A percentile compares a stretch with the other conserved stretches of the same genome.
Conservation (phyloP, 2,113 vertebrate genomes). For the Strix uralensis region DNA sequence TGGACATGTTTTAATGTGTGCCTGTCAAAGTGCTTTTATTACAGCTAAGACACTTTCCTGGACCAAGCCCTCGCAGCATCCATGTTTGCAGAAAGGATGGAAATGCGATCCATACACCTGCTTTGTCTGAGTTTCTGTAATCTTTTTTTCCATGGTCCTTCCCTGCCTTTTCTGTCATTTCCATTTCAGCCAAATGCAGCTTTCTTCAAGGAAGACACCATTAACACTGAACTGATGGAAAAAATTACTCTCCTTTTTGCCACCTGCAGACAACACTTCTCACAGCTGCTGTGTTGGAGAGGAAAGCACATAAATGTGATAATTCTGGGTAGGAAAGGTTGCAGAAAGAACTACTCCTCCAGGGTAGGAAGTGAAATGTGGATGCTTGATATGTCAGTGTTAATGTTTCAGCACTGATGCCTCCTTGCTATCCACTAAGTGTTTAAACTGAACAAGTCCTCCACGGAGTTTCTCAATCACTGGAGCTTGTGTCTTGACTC, state of each 20-base stretch:
- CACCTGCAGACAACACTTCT: not conserved
- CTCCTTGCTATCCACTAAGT: not conserved
- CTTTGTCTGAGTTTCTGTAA: not conserved
- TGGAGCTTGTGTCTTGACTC: not conserved
- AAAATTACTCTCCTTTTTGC: not conserved
- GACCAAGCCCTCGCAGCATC: not conserved
- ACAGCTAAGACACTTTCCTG: not conserved
- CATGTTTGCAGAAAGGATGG: not conserved
- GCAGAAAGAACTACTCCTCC: not conserved
- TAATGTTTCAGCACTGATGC: not conserved
- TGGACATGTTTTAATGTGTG: not conserved
- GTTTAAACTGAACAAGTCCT: not conserved
- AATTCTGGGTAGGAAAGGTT: not conserved
- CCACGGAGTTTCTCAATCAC: not conserved
- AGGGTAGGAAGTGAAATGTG: not conserved
- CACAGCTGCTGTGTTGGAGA: not conserved
- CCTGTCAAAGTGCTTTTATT: not conserved
- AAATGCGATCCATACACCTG: not conserved
- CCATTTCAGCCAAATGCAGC: not conserved
- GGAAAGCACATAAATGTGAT: not conserved
- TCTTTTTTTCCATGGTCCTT: not conserved
- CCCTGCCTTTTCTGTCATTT: not conserved
- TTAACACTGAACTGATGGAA: not conserved
- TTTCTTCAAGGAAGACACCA: not conserved
- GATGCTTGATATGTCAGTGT: not conserved